Percentiles rank a stretch among this genome's conserved stretches.
Conservation (phyloP, 2,113 vertebrate species). For the Alethe diademata region DNA sequence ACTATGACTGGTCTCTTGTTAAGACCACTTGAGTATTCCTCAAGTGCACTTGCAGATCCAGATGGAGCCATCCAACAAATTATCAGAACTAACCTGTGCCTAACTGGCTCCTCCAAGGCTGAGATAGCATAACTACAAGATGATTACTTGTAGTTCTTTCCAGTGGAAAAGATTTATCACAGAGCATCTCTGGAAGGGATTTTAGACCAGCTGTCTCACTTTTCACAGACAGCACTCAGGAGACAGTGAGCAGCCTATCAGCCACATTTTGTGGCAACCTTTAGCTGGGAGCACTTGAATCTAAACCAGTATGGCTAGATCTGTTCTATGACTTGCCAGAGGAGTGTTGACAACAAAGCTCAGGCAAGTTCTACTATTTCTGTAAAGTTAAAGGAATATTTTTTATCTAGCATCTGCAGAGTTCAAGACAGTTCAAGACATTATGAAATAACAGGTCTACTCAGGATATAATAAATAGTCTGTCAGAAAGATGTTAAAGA, state of each 20-base stretch:
- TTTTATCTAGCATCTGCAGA: not conserved
- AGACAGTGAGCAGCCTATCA: not conserved
- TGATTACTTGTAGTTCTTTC: not conserved
- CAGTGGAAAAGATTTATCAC: not conserved
- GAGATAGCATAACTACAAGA: not conserved
- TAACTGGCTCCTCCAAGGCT: not conserved
- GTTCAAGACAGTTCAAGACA: not conserved
- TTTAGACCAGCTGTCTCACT: not conserved
- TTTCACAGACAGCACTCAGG: not conserved
- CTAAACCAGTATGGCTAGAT: not conserved
- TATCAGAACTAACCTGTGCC: not conserved
- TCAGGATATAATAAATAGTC: not conserved
- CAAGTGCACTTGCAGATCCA: not conserved
- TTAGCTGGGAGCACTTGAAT: not conserved
- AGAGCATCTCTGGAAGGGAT: not conserved
- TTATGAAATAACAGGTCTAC: not conserved
- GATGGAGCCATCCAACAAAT: not conserved
- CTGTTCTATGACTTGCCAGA: not conserved
- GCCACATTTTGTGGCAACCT: not conserved
- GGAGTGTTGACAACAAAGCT: not conserved
- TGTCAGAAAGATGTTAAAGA: not conserved
- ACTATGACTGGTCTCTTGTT: not conserved
- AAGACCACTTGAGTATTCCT: not conserved
- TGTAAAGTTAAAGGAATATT: not conserved
- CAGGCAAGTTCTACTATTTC: not conserved